Evolutionary conservation across 2,113 vertebrate genomes (phyloP), one percentile per base, ranked within the genome.

Genomic region (Nicator chloris): DNA sequence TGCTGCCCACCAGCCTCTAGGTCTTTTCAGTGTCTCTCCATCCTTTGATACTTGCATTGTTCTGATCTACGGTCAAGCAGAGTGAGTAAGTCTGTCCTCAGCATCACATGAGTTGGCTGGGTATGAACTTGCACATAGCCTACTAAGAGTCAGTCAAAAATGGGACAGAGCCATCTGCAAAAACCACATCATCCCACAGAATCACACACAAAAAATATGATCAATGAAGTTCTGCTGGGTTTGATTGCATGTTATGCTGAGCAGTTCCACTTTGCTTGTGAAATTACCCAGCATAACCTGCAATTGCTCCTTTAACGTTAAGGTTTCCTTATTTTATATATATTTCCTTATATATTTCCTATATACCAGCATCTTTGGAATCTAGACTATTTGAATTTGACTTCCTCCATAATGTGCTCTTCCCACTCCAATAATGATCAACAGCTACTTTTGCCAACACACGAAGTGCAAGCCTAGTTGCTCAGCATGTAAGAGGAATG

Each of bases 21-120:
- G 14, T 60, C 33, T 75, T 69, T 23, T 23, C 5, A 10, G 26
- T 76, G 4, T 18, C n/a, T 31, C n/a, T 61, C 17, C 11, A 3
- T 33, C 6, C 28, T 51, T 68, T 61, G 37, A 18, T 51, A 10
- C 13, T 9, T 56, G 9, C 0, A 0, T 16, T 79, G 24, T 10
- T 90, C 50, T 87, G 15, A 4, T 37, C 45, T 72, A 3, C 3
- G 12, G 17, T 19, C 45, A 57, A 40, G 30, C 45, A 60, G 0
- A 79, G 18, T 7, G 24, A 37, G 9, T 56, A 33, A 82, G 10
- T 23, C 53, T 78, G 31, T 68, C 19, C 44, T 64, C 40, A 70
- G 51, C 44, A 49, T 15, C 37, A 30, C 13, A 18, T 12, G 39
- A 18, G 7, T 23, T 42, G 14, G 64, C 49, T 56, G 30, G 15